Conservation (phyloP, 2,113 vertebrate genomes). For the Dolichotis patagonum region DNA sequence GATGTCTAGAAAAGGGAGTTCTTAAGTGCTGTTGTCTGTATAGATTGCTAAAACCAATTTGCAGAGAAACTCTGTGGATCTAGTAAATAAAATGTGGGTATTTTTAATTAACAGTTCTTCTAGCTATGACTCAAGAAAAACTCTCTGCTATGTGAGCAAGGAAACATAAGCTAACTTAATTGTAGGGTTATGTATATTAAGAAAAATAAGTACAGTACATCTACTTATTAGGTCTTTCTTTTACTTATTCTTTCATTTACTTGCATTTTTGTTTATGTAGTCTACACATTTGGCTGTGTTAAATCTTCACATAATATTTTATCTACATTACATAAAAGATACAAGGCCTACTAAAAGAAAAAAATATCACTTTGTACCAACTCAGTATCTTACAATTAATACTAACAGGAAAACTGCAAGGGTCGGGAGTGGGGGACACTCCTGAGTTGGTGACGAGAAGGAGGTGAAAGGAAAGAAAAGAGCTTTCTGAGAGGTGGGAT, state of each 20-base stretch:
- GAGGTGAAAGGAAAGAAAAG: neutral
- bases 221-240: constrained; percentile 21
- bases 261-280: constrained; percentile 90
- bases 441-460: neutral
- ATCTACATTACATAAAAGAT: constrained; percentile 94
- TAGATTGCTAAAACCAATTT: neutral
- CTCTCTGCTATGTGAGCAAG: neutral
- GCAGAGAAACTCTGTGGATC: neutral
- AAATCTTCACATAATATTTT: constrained; percentile 91
- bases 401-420: constrained; percentile 84
- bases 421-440: rapidly evolving
- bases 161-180: neutral
- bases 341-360: constrained; percentile 89
- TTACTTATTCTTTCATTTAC: neutral
- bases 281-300: constrained; percentile 92
- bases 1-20: neutral
- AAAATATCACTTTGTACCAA: constrained; percentile 92
- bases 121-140: neutral
- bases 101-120: neutral
- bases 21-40: neutral
- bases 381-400: constrained; percentile 91
- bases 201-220: neutral
- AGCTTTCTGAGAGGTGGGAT: constrained; percentile 19
- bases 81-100: neutral
- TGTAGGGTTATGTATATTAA: neutral